Conservation (phyloP, 2,113 vertebrate species). For the Petromus typicus region DNA sequence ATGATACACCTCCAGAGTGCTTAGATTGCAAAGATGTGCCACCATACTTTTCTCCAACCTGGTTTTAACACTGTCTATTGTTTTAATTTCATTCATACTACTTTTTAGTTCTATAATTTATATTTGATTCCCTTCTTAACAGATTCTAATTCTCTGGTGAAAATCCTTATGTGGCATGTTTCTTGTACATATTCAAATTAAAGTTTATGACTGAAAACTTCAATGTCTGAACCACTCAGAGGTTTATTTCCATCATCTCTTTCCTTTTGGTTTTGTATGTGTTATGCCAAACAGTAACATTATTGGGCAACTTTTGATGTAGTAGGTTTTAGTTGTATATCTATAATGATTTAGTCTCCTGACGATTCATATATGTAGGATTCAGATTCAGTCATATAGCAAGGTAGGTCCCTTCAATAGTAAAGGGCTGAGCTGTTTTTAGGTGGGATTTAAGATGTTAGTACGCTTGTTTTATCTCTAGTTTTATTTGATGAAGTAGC, state of each 20-base stretch:
- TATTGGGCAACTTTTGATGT: conserved; percentile 1
- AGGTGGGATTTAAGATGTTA: background rate
- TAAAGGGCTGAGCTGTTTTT: conserved; percentile 19
- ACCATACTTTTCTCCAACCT: background rate
- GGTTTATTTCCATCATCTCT: background rate
- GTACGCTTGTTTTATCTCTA: background rate
- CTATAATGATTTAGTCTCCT: background rate
- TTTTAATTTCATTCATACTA: background rate
- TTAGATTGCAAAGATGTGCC: background rate
- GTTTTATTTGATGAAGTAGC: background rate
- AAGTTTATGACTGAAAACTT: conserved; percentile 20
- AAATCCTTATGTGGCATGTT: conserved; percentile 31
- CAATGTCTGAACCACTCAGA: background rate
- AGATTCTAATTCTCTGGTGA: conserved; percentile 8
- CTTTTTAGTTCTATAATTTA: conserved; percentile 55
- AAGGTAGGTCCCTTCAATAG: background rate
- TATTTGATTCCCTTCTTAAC: background rate
- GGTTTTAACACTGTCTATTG: conserved; percentile 37
- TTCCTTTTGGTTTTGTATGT: background rate
- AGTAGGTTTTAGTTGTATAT: background rate
- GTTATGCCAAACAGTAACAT: background rate
- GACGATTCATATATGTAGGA: background rate
- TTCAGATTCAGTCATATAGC: background rate
- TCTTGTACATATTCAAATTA: conserved; percentile 18
- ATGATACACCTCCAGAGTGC: background rate